Evolutionary conservation across 2,888 invertebrate genomes (phyloP), one percentile per base, ranked within the genome.

Genomic region (Pandemis cinnamomeana): DNA sequence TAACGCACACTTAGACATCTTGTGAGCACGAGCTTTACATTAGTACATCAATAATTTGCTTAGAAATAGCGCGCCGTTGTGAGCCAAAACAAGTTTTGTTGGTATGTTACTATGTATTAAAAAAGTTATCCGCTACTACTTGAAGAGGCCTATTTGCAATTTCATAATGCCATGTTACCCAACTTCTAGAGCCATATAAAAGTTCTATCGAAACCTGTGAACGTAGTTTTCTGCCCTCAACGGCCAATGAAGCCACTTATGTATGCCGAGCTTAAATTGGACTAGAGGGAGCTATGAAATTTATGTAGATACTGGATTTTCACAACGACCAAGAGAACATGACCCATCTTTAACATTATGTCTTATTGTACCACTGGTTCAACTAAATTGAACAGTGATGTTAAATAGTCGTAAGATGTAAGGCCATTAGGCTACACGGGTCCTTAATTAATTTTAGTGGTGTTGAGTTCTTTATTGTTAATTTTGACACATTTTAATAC

Each of bases 301-400:
- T 63, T 41, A 61, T 61, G 61, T 36, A 42, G 61, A 41, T n/a
- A 61, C n/a, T n/a, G 61, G 61, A 61, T 41, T 61, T 61, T 20
- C 41, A n/a, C 7, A 10, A 10, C 42, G 61, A 61, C 61, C 61
- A 61, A 7, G 2, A 7, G 13, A 36, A 42, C 20, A 2, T 42
- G n/a, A 42, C 42, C 61, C 42, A 42, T 41, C 4, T 61, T 13
- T 7, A 61, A n/a, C 36, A 2, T n/a, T 6, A 41, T 13, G n/a
- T 42, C 61, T 41, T 61, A 58, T 58, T 27, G 27, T 27, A 5
- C 5, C 27, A n/a, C 20, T 27, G 3, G 58, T 20, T 58, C 58
- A 27, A 58, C 27, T 11, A 27, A 55, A 7, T 27, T 27, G 27
- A 55, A 20, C 15, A 20, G 3, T 51, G 8, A 55, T 55, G 7